Base-by-base conservation (phyloP, 2,113 vertebrate genomes). In the Pongo abelii region DNA sequence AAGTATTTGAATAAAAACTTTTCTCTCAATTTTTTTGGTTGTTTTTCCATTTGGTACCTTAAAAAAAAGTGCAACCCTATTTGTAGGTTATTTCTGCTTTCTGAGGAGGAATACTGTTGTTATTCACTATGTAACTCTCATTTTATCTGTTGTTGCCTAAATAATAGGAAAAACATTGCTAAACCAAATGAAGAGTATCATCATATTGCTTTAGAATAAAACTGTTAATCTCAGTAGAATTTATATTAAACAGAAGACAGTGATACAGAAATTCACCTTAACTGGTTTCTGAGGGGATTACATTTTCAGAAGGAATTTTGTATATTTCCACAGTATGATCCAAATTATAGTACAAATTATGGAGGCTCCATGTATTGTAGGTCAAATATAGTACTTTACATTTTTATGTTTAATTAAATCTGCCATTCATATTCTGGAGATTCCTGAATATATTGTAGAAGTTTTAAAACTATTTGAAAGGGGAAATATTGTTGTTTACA, bases 1-100 rank as follows among this genome's bases (percentile, higher is more conserved):
- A 92, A 96, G 20, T 92, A 91, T 80, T 96, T 98, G 50, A 97
- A 97, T 96, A 95, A 98, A 97, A 81, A 81, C 35, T 93, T 96
- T 83, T 46, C 32, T 87, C 27, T 72, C 72, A 91, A 7, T 72
- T 96, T 92, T 93, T 94, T 70, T 59, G 78, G 50, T 95, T 52
- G 27, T 90, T 91, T 91, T 85, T 95, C 50, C 46, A 93, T 88
- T 96, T 96, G 77, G 89, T 67, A 84, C 48, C 48, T 89, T 75
- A 55, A 30, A 52, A 72, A 75, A 59, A 78, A 32, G 59, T 40
- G 20, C 25, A 80, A 20, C 27, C 72, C 80, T 89, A 3, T 91
- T 91, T 92, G 25, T 7, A 91, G 75, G n/a, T 81, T 94, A 59
- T 96, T 96, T 80, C n/a, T 93, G 30, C 72, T 89, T 83, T 96